These are phyloP conservation scores for Glareola pratincola DNA, from an alignment of 2,113 vertebrate species.

Conservation along the genomic window DNA sequence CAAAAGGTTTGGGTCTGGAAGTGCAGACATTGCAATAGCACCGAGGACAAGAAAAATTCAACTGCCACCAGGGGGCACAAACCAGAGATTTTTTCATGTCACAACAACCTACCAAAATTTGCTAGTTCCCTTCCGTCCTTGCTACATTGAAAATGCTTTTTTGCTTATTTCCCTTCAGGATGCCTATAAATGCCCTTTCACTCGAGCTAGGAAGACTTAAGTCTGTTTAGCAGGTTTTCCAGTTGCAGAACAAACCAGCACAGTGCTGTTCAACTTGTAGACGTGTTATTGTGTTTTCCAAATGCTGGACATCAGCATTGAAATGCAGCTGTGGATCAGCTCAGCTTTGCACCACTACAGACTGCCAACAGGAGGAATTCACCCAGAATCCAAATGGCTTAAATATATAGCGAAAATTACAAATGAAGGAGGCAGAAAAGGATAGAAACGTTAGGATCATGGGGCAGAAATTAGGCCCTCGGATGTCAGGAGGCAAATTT, in stretches of 20 bases:
- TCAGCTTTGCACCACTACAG: not conserved
- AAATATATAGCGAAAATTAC: not conserved
- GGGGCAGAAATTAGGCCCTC: not conserved
- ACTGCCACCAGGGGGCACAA: constrained; percentile 56
- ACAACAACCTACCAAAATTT: not conserved
- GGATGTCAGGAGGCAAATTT: not conserved
- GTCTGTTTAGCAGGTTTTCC: not conserved
- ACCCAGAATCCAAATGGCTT: not conserved
- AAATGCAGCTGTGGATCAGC: not conserved
- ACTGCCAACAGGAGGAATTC: not conserved
- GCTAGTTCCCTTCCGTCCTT: not conserved
- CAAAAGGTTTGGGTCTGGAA: not conserved
- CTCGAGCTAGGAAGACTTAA: not conserved
- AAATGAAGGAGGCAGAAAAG: not conserved
- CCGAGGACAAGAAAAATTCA: not conserved
- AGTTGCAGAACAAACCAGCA: not conserved
- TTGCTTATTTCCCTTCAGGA: not conserved
- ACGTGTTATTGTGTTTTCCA: not conserved
- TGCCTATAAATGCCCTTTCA: not conserved
- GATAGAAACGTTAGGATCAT: rapidly evolving
- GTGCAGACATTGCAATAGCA: not conserved
- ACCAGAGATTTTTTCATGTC: not conserved
- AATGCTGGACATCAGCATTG: rapidly evolving
- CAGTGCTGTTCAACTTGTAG: not conserved
- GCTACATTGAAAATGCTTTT: not conserved